Base-by-base conservation (phyloP, 2,113 vertebrate genomes). In the Oxygymnocypris stewartii region DNA sequence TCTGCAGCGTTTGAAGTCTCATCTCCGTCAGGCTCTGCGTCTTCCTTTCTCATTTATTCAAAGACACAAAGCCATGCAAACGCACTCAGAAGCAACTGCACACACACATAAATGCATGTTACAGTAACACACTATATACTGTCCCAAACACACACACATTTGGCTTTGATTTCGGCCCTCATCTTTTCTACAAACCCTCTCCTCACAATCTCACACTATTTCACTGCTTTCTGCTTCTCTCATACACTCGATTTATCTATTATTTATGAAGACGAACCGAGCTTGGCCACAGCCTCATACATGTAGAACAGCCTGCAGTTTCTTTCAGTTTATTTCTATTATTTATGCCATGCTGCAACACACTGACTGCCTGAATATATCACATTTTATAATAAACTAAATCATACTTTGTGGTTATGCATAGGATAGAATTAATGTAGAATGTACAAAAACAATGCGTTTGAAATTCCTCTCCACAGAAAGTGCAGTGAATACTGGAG, bases 211-310 rank as follows among this genome's bases (percentile, higher is more conserved):
- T 25, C 31, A 12, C 75, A 59, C 75, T 28, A 51, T 14, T n/a
- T 42, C 54, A 2, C 35, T 69, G 90, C 91, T 87, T 90, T 90
- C 31, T 69, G 89, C 90, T 88, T 89, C 90, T 90, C 89, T 81
- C 81, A 83, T 71, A 71, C 65, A 51, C 80, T 79, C 78, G 87
- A 89, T 92, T 90, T 92, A 91, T 91, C 92, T 95, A 92, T 92
- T 92, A 95, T 95, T 93, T 94, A 92, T 91, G 90, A 94, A 93
- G 92, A 79, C 31, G n/a, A 63, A 63, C 23, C 59, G 23, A 82
- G 20, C 40, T 49, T 25, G n/a, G 79, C 44, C 63, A 6, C 63
- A 51, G 63, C 42, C 63, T 82, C 44, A 71, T 71, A 51, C 80
- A 82, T 71, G 80, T 31, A 65, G 57, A 82, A 49, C 59, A 82